A percentile compares a stretch with the other conserved stretches of the same genome.
Conservation (phyloP, 2,113 vertebrate species). For the Crotophaga sulcirostris region DNA sequence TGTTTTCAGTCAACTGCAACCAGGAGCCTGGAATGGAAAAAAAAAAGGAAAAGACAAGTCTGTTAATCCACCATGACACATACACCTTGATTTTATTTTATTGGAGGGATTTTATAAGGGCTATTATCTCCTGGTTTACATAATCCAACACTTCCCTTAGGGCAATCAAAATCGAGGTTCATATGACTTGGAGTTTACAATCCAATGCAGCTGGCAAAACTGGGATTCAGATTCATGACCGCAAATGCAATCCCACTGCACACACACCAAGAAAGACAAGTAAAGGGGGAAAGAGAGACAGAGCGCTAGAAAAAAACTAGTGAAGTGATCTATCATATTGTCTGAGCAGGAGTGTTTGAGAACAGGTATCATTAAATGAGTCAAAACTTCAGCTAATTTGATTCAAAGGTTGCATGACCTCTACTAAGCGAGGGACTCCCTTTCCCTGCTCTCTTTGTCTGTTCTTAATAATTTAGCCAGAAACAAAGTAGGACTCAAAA, state of each 20-base stretch:
- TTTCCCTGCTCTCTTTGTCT: conserved; percentile 65
- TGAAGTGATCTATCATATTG: conserved; percentile 74
- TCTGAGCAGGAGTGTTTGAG: conserved; percentile 55
- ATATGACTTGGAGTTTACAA: conserved; percentile 70
- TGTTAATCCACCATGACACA: conserved; percentile 72
- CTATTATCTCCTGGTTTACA: conserved; percentile 78
- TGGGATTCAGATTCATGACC: conserved; percentile 64
- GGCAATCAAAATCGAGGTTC: conserved; percentile 71
- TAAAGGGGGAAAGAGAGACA: not conserved
- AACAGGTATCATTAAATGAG: conserved; percentile 61
- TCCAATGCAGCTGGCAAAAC: conserved; percentile 66
- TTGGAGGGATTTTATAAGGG: conserved; percentile 74
- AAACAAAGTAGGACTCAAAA: conserved; percentile 68
- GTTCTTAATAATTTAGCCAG: conserved; percentile 76
- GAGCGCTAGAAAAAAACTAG: conserved; percentile 5
- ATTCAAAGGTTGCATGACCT: conserved; percentile 74
- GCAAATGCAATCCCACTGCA: conserved; percentile 51
- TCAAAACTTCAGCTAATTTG: conserved; percentile 74
- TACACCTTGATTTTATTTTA: conserved; percentile 77
- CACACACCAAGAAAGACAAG: not conserved
- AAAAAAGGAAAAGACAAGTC: conserved; percentile 19
- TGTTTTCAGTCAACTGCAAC: conserved; percentile 39
- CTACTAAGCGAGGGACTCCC: conserved; percentile 70
- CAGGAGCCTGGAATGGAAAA: not conserved
- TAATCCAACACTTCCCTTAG: conserved; percentile 77